phyloP scores from a whole-genome alignment of 2,797 vertebrate species.

The Remorina albescens region DNA sequence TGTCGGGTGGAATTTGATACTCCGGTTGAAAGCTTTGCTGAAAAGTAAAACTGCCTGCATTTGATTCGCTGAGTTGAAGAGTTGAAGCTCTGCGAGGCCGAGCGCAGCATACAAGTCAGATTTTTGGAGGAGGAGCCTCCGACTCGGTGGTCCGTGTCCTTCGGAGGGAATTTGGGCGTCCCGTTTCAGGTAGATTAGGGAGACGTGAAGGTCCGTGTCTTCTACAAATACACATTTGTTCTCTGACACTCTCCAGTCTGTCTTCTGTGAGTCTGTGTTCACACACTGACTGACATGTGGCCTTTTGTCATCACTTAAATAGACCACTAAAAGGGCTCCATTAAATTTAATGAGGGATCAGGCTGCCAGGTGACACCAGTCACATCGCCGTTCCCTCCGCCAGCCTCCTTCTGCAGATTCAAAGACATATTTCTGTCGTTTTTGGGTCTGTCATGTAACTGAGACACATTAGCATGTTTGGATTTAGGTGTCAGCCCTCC shows the following conservation, averaged over 20 bases:
- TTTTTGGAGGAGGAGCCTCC: neutral
- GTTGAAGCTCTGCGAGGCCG: neutral
- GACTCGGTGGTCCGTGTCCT: neutral
- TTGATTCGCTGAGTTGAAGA: neutral
- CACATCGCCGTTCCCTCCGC: conserved; percentile 2
- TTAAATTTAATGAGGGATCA: conserved; percentile 73
- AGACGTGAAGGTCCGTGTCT: neutral
- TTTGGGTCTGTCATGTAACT: conserved; percentile 28
- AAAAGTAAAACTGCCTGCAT: neutral
- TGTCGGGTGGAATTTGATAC: neutral
- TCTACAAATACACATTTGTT: conserved; percentile 19
- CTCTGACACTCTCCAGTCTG: conserved; percentile 16
- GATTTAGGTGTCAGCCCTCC: conserved; percentile 20
- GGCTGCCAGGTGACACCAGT: conserved; percentile 50
- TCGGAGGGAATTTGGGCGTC: neutral
- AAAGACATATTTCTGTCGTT: neutral
- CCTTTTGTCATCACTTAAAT: conserved; percentile 66
- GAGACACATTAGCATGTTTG: conserved; percentile 25
- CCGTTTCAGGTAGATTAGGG: neutral
- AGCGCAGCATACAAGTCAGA: neutral
- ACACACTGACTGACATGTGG: conserved; percentile 65
- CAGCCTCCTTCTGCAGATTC: neutral
- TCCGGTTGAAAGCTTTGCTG: too few species aligned
- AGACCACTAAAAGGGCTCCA: conserved; percentile 60
- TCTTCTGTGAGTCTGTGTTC: conserved; percentile 48